Evolutionary conservation across 2,888 invertebrate genomes (phyloP), one percentile per base, ranked within the genome.

Genomic region (Saturnia japonica): DNA sequence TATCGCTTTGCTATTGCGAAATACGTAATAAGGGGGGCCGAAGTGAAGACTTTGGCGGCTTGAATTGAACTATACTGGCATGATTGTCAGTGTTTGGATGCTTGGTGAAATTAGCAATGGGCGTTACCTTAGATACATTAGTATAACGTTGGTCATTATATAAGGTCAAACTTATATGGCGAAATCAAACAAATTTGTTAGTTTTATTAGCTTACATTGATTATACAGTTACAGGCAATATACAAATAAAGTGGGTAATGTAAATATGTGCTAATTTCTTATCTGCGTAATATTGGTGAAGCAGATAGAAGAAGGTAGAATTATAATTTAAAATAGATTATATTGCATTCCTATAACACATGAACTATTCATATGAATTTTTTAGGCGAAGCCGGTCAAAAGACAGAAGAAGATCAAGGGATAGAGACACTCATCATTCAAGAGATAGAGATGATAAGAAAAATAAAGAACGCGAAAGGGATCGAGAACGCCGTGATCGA

Each of bases 391-490:
- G 91, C 84, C 84, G 91, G 72, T 93, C 91, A 82, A 89, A 89
- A 83, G 91, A 94, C 47, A 86, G 74, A 82, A 94, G 94, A 85
- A 94, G 92, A 87, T 91, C 95, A 80, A 95, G 94, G 84, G 96
- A 96, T 86, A 95, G 95, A 79, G 95, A 95, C 77, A 86, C 91
- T 74, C 93, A 92, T 69, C 94, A 95, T 69, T 94, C 95, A 71
- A 94, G 91, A 76, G 96, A 96, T 71, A 91, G 90, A 73, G 94
- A 95, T 76, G 94, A 94, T 71, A 86, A 80, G 75, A 93, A 90
- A 79, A 94, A 88, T 70, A 89, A 87, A n/a, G 87, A 90, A 51
- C 87, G 89, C 42, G 88, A 87, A 74, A 79, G 82, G 51, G 87
- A 85, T 64, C 78, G 84, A 76, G n/a, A 87, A 25, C 80, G 87